These are phyloP conservation scores for Muschampia plurimacula DNA, from an alignment of 2,888 invertebrate species.

Conservation along the genomic window DNA sequence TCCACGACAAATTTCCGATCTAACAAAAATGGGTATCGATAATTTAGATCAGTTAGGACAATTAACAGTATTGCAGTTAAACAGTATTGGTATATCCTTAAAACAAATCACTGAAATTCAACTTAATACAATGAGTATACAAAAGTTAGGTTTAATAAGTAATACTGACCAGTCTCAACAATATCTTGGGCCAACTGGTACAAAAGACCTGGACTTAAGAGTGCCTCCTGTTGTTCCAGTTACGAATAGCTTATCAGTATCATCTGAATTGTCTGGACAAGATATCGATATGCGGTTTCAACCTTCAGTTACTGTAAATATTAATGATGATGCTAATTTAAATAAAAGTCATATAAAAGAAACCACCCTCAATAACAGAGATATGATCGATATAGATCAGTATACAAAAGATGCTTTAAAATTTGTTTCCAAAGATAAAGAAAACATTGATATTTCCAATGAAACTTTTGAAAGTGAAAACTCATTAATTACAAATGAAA, in stretches of 20 bases:
- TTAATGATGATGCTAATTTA: constrained; percentile 54
- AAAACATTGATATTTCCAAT: constrained; percentile 76
- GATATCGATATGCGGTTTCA: constrained; percentile 83
- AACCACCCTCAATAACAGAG: constrained; percentile 61
- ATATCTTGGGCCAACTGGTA: constrained; percentile 55
- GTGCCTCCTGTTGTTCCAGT: constrained; percentile 70
- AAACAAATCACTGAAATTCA: constrained; percentile 87
- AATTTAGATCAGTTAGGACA: constrained; percentile 87
- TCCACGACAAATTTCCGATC: constrained; percentile 85
- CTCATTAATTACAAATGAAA: constrained; percentile 59
- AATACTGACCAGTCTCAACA: constrained; percentile 59
- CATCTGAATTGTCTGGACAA: constrained; percentile 72
- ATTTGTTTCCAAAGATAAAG: constrained; percentile 79
- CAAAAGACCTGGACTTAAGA: constrained; percentile 80
- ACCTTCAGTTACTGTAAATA: constrained; percentile 53
- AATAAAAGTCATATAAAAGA: constrained; percentile 57
- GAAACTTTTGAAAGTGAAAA: constrained; percentile 69
- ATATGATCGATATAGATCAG: constrained; percentile 82
- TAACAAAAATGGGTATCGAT: constrained; percentile 86
- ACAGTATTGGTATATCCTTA: constrained; percentile 86
- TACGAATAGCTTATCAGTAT: constrained; percentile 55
- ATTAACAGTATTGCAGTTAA: constrained; percentile 86
- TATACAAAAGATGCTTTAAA: constrained; percentile 84
- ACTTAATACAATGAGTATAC: constrained; percentile 86
- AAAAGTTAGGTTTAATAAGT: constrained; percentile 81